Conservation (phyloP, 2,888 invertebrate species). For the Leptinotarsa rubiginosa region DNA sequence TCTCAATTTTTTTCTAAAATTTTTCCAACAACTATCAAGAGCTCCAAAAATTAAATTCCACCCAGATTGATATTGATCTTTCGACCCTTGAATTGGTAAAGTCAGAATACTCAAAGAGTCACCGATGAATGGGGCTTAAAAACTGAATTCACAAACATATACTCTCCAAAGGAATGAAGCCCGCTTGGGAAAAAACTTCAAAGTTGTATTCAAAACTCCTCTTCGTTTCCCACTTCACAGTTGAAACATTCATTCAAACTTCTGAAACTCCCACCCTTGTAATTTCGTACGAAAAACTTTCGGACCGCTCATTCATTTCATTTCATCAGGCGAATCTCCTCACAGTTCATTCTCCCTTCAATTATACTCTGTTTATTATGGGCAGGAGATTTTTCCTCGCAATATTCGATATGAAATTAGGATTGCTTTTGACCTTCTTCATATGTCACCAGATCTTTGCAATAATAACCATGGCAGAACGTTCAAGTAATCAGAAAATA, state of each 20-base stretch:
- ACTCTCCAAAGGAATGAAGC: background rate
- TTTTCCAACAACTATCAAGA: too few species aligned
- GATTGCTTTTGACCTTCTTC: background rate
- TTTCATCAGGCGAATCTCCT: background rate
- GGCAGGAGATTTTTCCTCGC: background rate
- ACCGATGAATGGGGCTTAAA: background rate
- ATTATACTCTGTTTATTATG: background rate
- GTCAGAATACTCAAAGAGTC: too few species aligned
- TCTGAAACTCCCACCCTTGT: background rate
- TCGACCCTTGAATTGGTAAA: too few species aligned
- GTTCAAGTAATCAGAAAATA: background rate
- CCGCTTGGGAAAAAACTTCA: background rate
- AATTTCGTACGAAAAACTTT: conserved; percentile 3
- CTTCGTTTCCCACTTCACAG: background rate
- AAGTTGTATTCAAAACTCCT: background rate
- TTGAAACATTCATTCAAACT: background rate
- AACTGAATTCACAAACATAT: background rate
- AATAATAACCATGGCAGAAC: background rate
- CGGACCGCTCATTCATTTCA: background rate
- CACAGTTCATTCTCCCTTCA: background rate
- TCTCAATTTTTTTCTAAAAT: too few species aligned
- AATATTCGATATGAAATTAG: conserved; percentile 11
- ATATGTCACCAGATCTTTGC: background rate
- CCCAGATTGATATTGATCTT: too few species aligned
- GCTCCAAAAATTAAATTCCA: too few species aligned